A percentile compares a stretch with the other conserved stretches of the same genome.
Evolutionary conservation across 2,797 vertebrate species (phyloP).

Genomic region (Pelochelys cantorii): DNA sequence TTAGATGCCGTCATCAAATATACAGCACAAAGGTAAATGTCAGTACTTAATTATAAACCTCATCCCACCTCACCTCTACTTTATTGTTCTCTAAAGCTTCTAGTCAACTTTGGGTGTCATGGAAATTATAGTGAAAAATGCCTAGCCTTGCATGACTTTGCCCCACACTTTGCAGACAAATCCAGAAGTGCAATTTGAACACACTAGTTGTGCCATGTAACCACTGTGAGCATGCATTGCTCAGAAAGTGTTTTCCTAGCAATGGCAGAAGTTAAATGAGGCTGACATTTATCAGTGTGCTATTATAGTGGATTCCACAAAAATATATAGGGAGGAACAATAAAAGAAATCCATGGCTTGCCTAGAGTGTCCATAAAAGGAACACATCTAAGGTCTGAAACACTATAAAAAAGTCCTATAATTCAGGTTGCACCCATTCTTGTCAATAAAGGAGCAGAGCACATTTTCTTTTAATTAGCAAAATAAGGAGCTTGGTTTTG

Average conservation of each 20-base stretch:
- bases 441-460: constrained; percentile 35
- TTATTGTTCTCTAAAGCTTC: background rate
- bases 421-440: background rate
- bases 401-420: background rate
- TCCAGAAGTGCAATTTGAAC: background rate
- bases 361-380: background rate
- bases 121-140: background rate
- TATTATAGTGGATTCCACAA: background rate
- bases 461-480: constrained; percentile 67
- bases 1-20: background rate
- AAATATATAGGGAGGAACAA: background rate
- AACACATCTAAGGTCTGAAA: background rate
- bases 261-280: background rate
- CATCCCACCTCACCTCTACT: background rate
- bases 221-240: too few relatives aligned
- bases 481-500: constrained; percentile 57
- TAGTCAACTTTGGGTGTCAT: background rate
- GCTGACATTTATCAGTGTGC: background rate
- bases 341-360: background rate
- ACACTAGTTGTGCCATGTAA: background rate
- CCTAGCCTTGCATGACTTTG: background rate
- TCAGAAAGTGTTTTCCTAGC: background rate
- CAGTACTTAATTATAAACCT: background rate
- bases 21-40: background rate
- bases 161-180: constrained; percentile 6